A percentile compares a stretch with the other conserved stretches of the same genome.
These are phyloP conservation scores for Chanos chanos DNA, from an alignment of 2,797 vertebrate species.

Conservation along the genomic window DNA sequence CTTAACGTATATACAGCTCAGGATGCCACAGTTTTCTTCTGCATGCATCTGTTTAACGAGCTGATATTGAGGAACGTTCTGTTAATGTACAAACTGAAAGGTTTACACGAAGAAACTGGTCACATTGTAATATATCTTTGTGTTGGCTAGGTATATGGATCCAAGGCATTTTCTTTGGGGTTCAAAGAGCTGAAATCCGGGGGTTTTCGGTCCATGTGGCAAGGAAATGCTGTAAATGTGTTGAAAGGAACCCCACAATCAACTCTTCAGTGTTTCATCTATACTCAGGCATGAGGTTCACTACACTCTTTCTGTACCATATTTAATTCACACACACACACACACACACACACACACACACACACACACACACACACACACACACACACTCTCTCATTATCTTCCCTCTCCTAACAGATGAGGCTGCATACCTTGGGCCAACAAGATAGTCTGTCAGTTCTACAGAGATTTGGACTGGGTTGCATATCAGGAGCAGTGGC, in stretches of 20 bases:
- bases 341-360: neutral
- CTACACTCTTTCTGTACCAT: no score
- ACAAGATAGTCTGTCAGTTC: constrained; percentile 62
- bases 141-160: constrained; percentile 62
- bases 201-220: constrained; percentile 71
- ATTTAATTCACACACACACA: neutral
- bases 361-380: neutral
- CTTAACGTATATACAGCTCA: neutral
- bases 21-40: no score
- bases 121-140: neutral
- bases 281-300: constrained; percentile 69
- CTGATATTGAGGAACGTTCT: no score
- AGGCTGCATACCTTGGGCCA: constrained; percentile 56
- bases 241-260: constrained; percentile 76
- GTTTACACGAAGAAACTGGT: no score
- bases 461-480: constrained; percentile 69
- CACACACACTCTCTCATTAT: neutral
- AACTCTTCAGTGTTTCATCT: constrained; percentile 72
- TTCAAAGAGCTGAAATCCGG: constrained; percentile 60
- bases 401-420: constrained; percentile 55
- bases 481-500: constrained; percentile 70
- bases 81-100: no score
- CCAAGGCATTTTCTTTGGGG: constrained; percentile 63
- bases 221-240: constrained; percentile 71
- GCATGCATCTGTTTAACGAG: no score